Base-by-base conservation (phyloP, 1,140 invertebrate species). In the Calycopis cecrops region DNA sequence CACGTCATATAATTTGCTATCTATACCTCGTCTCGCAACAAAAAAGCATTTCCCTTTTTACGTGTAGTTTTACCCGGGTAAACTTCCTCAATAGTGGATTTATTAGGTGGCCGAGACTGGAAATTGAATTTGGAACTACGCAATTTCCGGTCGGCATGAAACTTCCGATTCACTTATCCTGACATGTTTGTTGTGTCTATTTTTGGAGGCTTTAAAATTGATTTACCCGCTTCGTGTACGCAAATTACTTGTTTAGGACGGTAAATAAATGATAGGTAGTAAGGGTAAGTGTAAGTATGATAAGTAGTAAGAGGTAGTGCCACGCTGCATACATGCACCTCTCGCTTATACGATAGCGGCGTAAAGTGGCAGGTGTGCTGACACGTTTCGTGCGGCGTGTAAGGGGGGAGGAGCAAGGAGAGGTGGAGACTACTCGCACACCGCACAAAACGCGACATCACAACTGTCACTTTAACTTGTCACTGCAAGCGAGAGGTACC, bases 81-180 rank as follows among this genome's bases (percentile, higher is more conserved):
- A 59, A 55, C 57, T 60, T 53, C 40, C 51, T 79, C 71, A 82
- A 82, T 81, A 70, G 73, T 68, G 65, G 64, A 71, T 73, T 79
- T 84, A 80, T 82, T 79, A 82, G 71, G 70, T 70, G 66, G 65
- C 71, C 71, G 76, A 69, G 60, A 68, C 55, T 77, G 80, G 76
- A 85, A 81, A 85, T 85, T 82, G 76, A 82, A 82, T 82, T 77
- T 79, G 76, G 60, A 79, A 75, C 75, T 78, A 82, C 76, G 80
- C 79, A 80, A 73, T 77, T 80, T 79, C 79, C 72, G 76, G 69
- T 63, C 67, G 75, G 64, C 68, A 60, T 63, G 58, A 67, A 60
- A 67, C 61, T 72, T 76, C 75, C 71, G 72, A 59, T 59, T 67
- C 65, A 59, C 69, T 68, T 65, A 58, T 63, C 56, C 54, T 40